Base-by-base conservation (phyloP, 2,888 invertebrate genomes). In the Hyppa rectilinea region DNA sequence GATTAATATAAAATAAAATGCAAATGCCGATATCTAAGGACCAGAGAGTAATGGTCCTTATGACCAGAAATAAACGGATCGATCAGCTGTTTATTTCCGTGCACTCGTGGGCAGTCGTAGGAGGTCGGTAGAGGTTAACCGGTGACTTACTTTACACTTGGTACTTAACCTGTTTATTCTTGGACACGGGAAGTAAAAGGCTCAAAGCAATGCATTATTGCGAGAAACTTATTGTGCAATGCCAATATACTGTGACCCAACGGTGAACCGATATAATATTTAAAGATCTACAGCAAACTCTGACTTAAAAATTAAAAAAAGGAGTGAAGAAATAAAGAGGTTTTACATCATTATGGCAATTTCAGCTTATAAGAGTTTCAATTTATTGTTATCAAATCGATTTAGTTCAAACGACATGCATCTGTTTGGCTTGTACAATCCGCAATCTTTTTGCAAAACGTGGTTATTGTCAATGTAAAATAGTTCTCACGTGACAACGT, bases 141-240 rank as follows among this genome's bases (percentile, higher is more conserved):
- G 31, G 70, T 75, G 60, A 62, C 52, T 67, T 66, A 66, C 47
- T 74, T n/a, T 55, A 43, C 52, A 74, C 47, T 66, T 50, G 23
- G 36, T 17, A 53, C 47, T 73, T 62, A 81, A 78, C 78, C 68
- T 50, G 79, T 80, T 80, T 81, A 70, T 68, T 62, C 31, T 77
- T 43, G 50, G 29, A 66, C 31, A 56, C 62, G 40, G 61, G 53
- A 71, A 81, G 78, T 80, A 78, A 78, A 78, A 69, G 78, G 78
- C 29, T 14, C 66, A 63, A 55, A 64, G 69, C 77, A 72, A 60
- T 64, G 29, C 43, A 62, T 65, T 81, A 71, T 52, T 55, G 49
- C 53, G 55, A 67, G 38, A 61, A 67, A 81, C 38, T 29, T 67
- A 73, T 78, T 73, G 64, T 62, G 81, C 52, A 79, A 79, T 43